A percentile compares a stretch with the other conserved stretches of the same genome.
Evolutionary conservation across 2,797 vertebrate species (phyloP).

Genomic region (Cirrhinus mrigala): DNA sequence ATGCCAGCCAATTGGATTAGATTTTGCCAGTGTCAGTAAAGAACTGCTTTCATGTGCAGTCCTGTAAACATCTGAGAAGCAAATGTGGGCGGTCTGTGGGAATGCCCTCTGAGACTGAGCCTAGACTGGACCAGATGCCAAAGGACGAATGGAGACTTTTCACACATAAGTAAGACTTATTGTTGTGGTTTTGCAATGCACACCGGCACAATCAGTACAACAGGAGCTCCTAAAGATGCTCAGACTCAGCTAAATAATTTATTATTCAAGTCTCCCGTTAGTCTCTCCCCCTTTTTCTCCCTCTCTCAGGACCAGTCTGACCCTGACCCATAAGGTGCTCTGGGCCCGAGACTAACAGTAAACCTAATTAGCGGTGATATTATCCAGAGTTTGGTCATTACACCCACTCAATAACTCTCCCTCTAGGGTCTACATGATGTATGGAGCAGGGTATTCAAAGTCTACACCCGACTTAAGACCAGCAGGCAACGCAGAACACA

Average conservation of each 20-base stretch:
- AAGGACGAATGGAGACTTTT: not conserved
- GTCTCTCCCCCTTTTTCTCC: constrained; percentile 48
- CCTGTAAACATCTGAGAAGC: not conserved
- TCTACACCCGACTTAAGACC: constrained; percentile 24
- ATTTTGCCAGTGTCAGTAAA: not conserved
- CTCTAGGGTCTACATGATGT: constrained; percentile 51
- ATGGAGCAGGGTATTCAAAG: constrained; percentile 39
- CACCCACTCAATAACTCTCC: constrained; percentile 46
- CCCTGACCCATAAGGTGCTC: constrained; percentile 36
- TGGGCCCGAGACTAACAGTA: constrained; percentile 50
- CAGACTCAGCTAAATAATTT: constrained; percentile 68
- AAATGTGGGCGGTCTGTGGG: not conserved
- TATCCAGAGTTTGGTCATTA: constrained; percentile 55
- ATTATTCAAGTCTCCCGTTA: constrained; percentile 65
- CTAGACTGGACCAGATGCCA: not conserved
- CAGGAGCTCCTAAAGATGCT: constrained; percentile 64
- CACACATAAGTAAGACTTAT: not conserved
- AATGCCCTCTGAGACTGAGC: not conserved
- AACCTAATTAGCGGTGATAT: constrained; percentile 58
- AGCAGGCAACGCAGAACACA: constrained; percentile 11
- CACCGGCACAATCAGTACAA: constrained; percentile 31
- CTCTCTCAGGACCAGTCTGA: constrained; percentile 36
- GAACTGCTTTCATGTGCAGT: not conserved
- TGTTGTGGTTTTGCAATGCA: constrained; percentile 25
- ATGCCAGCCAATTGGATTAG: not conserved